phyloP scores from a whole-genome alignment of 2,113 vertebrate genomes.

The Ciconia maguari region DNA sequence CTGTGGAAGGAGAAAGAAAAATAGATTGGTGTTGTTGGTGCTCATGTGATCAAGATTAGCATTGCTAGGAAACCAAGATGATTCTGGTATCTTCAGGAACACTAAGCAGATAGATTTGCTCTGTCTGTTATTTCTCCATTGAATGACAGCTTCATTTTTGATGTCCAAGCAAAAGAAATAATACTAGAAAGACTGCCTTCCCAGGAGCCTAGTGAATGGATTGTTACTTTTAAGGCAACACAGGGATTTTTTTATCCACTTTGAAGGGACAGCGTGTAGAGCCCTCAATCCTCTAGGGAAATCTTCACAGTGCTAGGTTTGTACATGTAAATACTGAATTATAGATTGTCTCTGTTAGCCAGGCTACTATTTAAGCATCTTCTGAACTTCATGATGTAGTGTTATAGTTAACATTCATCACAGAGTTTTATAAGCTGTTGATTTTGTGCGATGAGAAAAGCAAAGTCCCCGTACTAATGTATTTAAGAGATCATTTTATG shows the following conservation, averaged over 20 bases:
- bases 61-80: background rate
- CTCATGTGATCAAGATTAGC: background rate
- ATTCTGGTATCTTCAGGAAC: background rate
- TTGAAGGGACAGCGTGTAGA: background rate
- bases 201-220: background rate
- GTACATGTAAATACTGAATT: background rate
- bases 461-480: background rate
- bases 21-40: background rate
- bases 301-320: background rate
- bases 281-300: background rate
- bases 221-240: background rate
- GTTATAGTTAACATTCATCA: too few relatives aligned
- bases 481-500: background rate
- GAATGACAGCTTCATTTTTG: background rate
- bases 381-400: background rate
- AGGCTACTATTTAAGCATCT: background rate
- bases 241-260: background rate
- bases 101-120: background rate
- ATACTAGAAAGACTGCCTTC: background rate
- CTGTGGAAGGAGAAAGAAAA: background rate
- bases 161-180: background rate
- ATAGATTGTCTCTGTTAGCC: background rate
- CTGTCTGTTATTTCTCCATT: background rate
- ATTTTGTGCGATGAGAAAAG: background rate
- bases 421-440: background rate